Conservation (phyloP, 2,113 vertebrate species). For the Grantiella picta region DNA sequence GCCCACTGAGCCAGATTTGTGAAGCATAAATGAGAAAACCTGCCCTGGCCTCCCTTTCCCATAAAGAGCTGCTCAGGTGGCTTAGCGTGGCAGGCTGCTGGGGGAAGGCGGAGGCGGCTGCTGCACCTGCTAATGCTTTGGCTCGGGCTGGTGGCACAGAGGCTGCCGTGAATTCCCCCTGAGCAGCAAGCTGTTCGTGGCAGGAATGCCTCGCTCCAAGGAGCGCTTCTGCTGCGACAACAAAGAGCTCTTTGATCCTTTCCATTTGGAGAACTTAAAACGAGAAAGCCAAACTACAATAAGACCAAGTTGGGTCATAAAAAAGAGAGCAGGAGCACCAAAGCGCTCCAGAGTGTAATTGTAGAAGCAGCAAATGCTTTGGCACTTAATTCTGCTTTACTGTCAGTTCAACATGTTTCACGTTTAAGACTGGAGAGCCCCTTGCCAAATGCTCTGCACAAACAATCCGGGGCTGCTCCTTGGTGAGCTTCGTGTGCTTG, state of each 20-base stretch:
- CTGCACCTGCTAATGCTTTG: slow-evolving; percentile 54
- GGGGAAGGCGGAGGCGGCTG: background rate
- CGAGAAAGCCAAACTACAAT: slow-evolving; percentile 48
- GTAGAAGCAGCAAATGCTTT: slow-evolving; percentile 69
- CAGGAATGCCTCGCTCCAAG: background rate
- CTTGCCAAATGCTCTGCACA: slow-evolving; percentile 61
- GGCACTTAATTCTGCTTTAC: slow-evolving; percentile 53
- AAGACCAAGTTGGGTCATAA: slow-evolving; percentile 64
- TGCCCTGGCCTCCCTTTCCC: background rate
- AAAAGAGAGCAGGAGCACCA: slow-evolving; percentile 45
- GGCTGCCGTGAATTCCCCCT: background rate
- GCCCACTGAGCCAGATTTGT: slow-evolving; percentile 27
- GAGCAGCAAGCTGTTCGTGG: slow-evolving; percentile 38
- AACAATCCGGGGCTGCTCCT: background rate
- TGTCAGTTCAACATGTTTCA: slow-evolving; percentile 46
- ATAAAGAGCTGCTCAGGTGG: slow-evolving; percentile 36
- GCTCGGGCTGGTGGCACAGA: slow-evolving; percentile 23
- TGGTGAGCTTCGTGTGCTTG: background rate
- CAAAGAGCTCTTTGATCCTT: slow-evolving; percentile 68
- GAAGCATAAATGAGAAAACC: slow-evolving; percentile 26
- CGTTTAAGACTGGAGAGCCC: background rate
- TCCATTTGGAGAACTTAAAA: slow-evolving; percentile 63
- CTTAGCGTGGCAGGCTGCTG: background rate
- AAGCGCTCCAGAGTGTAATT: slow-evolving; percentile 40
- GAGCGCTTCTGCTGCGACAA: slow-evolving; percentile 22